These are phyloP conservation scores for Mizuhopecten yessoensis DNA, from an alignment of 1,140 invertebrate species.

Conservation along the genomic window DNA sequence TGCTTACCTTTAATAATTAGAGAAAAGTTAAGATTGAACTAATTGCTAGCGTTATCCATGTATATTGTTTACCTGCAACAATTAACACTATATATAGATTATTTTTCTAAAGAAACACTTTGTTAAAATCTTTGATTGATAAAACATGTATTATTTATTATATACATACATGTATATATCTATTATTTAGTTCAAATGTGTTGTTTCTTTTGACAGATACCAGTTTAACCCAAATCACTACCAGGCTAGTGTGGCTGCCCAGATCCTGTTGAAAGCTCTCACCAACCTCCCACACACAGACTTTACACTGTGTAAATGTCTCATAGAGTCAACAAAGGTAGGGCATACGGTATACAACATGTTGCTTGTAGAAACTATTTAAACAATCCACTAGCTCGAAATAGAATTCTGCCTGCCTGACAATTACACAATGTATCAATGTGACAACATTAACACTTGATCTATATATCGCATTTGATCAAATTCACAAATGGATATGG, in stretches of 20 bases:
- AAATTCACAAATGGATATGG: no score
- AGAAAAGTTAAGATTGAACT: no score
- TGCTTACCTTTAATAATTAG: no score
- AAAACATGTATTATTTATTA: background rate
- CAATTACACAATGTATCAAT: no score
- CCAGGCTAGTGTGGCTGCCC: slow-evolving; percentile 90
- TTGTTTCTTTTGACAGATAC: slow-evolving; percentile 86
- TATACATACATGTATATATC: background rate
- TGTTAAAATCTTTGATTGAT: background rate
- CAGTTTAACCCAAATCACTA: slow-evolving; percentile 97
- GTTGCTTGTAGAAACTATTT: no score
- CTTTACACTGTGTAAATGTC: slow-evolving; percentile 97
- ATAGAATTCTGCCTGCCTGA: no score
- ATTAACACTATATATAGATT: background rate
- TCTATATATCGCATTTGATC: no score
- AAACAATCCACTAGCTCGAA: no score
- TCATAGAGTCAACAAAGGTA: slow-evolving; percentile 94
- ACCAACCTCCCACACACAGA: slow-evolving; percentile 98
- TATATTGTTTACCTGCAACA: slow-evolving; percentile 44
- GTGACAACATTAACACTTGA: no score
- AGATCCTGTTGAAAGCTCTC: slow-evolving; percentile 96
- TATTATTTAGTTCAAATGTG: background rate
- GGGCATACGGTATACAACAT: no score
- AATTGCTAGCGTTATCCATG: no score
- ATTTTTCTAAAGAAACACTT: background rate